Conservation (phyloP, 2,888 invertebrate genomes). For the Smittia sp. region DNA sequence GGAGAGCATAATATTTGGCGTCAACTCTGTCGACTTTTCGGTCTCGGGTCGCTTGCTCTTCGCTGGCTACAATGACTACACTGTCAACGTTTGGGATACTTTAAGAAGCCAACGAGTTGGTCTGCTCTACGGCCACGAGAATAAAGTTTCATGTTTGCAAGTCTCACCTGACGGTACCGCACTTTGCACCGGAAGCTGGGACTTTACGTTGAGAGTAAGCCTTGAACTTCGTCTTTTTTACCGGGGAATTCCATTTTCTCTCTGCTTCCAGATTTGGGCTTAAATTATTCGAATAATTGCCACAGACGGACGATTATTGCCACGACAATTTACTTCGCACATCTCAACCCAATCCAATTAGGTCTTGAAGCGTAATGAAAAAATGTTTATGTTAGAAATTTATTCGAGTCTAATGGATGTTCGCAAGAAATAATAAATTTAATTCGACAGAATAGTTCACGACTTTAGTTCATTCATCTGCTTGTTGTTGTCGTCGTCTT, state of each 20-base stretch:
- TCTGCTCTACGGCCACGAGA: conserved; percentile 93
- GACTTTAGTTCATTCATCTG: too few relatives aligned
- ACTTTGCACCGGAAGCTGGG: conserved; percentile 97
- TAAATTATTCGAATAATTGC: conserved; percentile 43
- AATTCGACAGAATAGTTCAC: neutral
- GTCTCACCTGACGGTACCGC: conserved; percentile 98
- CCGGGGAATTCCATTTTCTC: neutral
- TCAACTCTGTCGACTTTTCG: conserved; percentile 96
- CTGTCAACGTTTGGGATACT: conserved; percentile 98
- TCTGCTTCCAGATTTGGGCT: conserved; percentile 48
- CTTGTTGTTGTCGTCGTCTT: too few relatives aligned
- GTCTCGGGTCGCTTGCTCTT: conserved; percentile 92
- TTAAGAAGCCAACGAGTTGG: conserved; percentile 88
- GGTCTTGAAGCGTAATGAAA: neutral
- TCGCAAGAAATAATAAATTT: neutral
- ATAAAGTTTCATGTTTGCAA: conserved; percentile 86
- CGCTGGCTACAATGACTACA: conserved; percentile 98
- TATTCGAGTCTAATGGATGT: neutral
- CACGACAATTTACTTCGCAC: neutral
- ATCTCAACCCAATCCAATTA: neutral
- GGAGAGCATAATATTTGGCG: conserved; percentile 96
- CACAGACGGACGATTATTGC: neutral
- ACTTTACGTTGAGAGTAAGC: conserved; percentile 78
- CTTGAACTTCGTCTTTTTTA: neutral
- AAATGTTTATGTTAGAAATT: neutral